Evolutionary conservation across 2,888 invertebrate species (phyloP), one percentile per base, ranked within the genome.

Genomic region (Phrixothrix hirtus): DNA sequence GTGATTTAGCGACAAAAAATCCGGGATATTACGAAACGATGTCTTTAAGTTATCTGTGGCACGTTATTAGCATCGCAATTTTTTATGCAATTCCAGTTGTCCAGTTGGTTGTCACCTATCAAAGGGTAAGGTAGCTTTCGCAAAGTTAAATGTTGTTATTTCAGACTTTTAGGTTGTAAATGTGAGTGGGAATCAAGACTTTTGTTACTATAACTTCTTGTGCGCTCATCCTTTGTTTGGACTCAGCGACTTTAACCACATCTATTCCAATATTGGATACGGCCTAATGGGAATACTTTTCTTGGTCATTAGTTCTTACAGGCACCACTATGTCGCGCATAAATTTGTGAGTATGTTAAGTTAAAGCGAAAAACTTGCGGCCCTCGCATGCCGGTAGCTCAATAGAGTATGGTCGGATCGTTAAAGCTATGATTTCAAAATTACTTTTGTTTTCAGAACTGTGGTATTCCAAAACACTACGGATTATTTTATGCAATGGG

Each of bases 401-500:
- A n/a, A n/a, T n/a, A n/a, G n/a, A n/a, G n/a, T n/a, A n/a, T n/a
- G n/a, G n/a, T n/a, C n/a, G n/a, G n/a, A n/a, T n/a, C n/a, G n/a
- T n/a, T n/a, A n/a, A n/a, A n/a, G n/a, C n/a, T n/a, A n/a, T n/a
- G n/a, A n/a, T n/a, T n/a, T n/a, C n/a, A n/a, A n/a, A n/a, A n/a
- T n/a, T n/a, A 11, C 12, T 25, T 34, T 25, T 49, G 4, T 10
- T 64, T 68, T 15, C 67, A 85, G 83, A 74, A 75, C 44, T 80
- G 79, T 66, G 89, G 90, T 3, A 83, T 91, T 55, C 89, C 89
- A 0, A 85, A 85, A 57, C 88, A 90, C 75, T 87, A 83, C 72
- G 93, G 94, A 0, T 73, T 94, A 15, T 89, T 87, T 72, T 92
- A 93, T 75, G 87, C 92, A 0, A 88, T 94, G 88, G 93, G 92